phyloP scores from a whole-genome alignment of 2,888 invertebrate species.

The Drosophila vallismaia region DNA sequence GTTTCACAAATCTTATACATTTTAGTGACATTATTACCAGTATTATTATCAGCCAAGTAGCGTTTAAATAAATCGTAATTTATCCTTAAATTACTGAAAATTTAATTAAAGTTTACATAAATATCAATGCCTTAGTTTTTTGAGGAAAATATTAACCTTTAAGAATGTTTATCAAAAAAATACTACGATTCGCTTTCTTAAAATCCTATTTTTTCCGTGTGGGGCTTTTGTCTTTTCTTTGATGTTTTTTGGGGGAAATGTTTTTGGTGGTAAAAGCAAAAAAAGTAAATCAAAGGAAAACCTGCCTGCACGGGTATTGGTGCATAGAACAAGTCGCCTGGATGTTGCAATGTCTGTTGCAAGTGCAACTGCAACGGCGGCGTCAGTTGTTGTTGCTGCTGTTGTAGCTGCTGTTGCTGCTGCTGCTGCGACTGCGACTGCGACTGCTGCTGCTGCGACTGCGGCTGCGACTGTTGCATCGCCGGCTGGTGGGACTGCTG shows the following conservation, averaged over 20 bases:
- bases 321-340: slow-evolving; percentile 64
- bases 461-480: slow-evolving; percentile 15
- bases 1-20: no score
- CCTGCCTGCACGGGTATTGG: slow-evolving; percentile 75
- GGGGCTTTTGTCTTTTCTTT: neutral
- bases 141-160: no score
- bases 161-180: no score
- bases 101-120: no score
- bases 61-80: no score
- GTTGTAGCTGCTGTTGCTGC: slow-evolving; percentile 23
- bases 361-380: slow-evolving; percentile 22
- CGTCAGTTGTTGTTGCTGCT: slow-evolving; percentile 19
- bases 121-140: no score
- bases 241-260: slow-evolving; percentile 13
- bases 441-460: slow-evolving; percentile 23
- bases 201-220: neutral
- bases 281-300: slow-evolving; percentile 49
- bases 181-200: no score
- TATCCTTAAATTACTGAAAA: no score
- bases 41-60: no score
- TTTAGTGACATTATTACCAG: no score
- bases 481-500: slow-evolving; percentile 24
- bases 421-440: slow-evolving; percentile 20
- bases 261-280: slow-evolving; percentile 42
- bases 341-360: slow-evolving; percentile 18